These are phyloP conservation scores for Anthoscopus minutus DNA, from an alignment of 2,113 vertebrate species.

Conservation along the genomic window DNA sequence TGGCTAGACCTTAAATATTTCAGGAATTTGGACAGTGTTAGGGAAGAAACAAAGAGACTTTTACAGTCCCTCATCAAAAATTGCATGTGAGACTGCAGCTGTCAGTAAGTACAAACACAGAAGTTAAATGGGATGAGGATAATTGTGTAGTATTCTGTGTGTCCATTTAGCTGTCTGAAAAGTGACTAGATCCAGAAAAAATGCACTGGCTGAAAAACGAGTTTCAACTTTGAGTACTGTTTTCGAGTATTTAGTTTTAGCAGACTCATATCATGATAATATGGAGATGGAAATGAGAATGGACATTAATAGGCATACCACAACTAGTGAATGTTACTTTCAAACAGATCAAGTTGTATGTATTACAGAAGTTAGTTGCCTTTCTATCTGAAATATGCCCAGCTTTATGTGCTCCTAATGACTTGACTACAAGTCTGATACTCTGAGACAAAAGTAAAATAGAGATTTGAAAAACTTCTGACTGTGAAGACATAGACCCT, in stretches of 20 bases:
- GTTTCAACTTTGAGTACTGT: not conserved
- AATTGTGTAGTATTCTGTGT: not conserved
- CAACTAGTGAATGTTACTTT: not conserved
- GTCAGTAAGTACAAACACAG: slow-evolving; percentile 4
- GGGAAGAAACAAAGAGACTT: not conserved
- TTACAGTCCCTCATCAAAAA: not conserved
- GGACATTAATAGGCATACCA: not conserved
- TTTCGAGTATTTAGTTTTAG: not conserved
- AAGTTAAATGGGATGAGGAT: not conserved
- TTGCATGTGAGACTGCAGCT: not conserved
- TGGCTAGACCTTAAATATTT: not conserved
- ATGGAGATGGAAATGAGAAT: not conserved
- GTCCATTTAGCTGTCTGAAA: not conserved
- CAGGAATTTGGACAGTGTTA: not conserved
- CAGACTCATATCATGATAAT: not conserved
- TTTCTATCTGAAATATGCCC: not conserved
- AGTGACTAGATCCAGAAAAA: not conserved
- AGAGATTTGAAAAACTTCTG: not conserved
- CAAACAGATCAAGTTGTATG: not conserved
- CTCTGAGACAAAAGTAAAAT: not conserved
- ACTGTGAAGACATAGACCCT: not conserved
- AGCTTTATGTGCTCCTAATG: not conserved
- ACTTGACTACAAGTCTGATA: not conserved
- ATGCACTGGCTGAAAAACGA: not conserved
- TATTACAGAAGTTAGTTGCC: not conserved